Conservation (phyloP, 2,113 vertebrate genomes). For the Oncorhynchus mykiss region DNA sequence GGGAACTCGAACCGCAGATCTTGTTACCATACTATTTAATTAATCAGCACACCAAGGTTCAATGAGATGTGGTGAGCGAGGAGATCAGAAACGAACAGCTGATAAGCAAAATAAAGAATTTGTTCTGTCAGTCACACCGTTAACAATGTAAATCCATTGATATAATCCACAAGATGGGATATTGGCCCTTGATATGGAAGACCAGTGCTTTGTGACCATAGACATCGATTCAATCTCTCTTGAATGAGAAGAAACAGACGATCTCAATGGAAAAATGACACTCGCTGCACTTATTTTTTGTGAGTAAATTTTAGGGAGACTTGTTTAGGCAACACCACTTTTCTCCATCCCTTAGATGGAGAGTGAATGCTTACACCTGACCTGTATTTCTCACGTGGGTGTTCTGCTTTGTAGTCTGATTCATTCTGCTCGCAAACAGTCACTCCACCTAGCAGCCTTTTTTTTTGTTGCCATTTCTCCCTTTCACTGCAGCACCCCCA, state of each 20-base stretch:
- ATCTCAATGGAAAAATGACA: too few relatives aligned
- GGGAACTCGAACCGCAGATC: conserved; percentile 71
- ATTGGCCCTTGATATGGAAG: too few relatives aligned
- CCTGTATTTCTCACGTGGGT: conserved; percentile 13
- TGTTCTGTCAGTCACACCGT: neutral
- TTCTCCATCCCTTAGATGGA: neutral
- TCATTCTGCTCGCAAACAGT: neutral
- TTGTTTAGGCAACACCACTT: neutral
- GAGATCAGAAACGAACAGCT: conserved; percentile 54
- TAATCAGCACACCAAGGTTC: conserved; percentile 57
- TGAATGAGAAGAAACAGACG: too few relatives aligned
- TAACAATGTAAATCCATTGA: too few relatives aligned
- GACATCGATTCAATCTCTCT: neutral
- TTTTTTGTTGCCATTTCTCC: neutral
- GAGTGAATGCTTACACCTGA: neutral
- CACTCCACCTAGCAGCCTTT: neutral
- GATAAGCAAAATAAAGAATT: neutral
- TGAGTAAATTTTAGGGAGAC: neutral
- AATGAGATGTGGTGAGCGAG: conserved; percentile 5
- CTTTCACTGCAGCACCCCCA: conserved; percentile 2
- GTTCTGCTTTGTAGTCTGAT: conserved; percentile 24
- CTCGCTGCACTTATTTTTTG: too few relatives aligned
- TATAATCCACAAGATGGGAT: too few relatives aligned
- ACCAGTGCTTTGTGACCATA: neutral
- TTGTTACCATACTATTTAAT: conserved; percentile 74